Conservation (phyloP, 2,888 invertebrate species). For the Sympetrum striolatum region DNA sequence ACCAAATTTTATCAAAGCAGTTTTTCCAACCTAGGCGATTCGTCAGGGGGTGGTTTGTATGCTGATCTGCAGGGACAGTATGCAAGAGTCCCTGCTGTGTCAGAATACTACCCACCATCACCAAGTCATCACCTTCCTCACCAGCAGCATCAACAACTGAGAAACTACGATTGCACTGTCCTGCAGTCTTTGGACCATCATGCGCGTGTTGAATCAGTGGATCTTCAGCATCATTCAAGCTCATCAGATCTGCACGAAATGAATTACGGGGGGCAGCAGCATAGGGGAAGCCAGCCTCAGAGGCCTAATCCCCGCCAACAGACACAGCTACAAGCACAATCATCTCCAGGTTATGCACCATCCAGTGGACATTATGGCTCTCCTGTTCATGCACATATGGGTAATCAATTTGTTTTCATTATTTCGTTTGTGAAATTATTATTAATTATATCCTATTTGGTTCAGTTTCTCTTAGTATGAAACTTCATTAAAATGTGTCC, state of each 20-base stretch:
- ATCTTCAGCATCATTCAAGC: constrained; percentile 3
- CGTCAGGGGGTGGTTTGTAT: constrained; percentile 24
- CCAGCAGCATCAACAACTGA: constrained; percentile 29
- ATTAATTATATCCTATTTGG: no score
- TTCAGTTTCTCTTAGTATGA: no score
- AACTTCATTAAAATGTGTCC: no score
- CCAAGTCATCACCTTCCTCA: not conserved
- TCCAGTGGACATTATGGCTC: constrained; percentile 26
- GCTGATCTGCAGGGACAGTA: constrained; percentile 26
- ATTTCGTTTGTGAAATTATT: no score
- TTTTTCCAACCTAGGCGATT: not conserved
- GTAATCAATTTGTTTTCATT: not conserved
- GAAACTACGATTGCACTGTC: constrained; percentile 7
- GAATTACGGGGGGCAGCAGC: constrained; percentile 39
- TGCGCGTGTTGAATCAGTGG: constrained; percentile 19
- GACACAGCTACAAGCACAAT: constrained; percentile 14
- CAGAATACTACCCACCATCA: constrained; percentile 10
- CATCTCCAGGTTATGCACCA: constrained; percentile 1
- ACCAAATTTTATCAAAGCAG: not conserved
- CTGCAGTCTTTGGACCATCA: constrained; percentile 8
- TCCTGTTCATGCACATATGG: constrained; percentile 31
- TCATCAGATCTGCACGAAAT: constrained; percentile 1
- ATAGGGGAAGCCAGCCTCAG: constrained; percentile 28
- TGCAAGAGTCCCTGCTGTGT: not conserved
- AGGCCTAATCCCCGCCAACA: constrained; percentile 36